Base-by-base conservation (phyloP, 2,797 vertebrate species). In the Alosa sapidissima region DNA sequence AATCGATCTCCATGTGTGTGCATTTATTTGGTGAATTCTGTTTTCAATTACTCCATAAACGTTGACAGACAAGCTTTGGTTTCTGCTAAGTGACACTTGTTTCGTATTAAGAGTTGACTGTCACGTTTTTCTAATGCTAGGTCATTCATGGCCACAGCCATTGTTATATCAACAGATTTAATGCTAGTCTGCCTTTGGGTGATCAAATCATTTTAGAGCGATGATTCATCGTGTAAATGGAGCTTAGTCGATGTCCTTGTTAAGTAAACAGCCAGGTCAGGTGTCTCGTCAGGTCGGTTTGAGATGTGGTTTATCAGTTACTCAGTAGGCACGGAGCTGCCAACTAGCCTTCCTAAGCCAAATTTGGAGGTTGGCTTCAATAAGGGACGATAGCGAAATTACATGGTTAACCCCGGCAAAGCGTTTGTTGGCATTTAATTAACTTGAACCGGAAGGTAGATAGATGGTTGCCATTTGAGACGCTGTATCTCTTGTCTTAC, bases 381-480 rank as follows among this genome's bases (percentile, higher is more conserved):
- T 14, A 21, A 45, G 72, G 7, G 72, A 8, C 41, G 5, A 45
- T 47, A 10, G 41, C 36, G 21, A 21, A 41, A 58, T 14, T 41
- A 45, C 33, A 13, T 72, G 33, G 3, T 62, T 7, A 62, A 24
- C 8, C n/a, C 21, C 8, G 58, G n/a, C 58, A 9, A n/a, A 5
- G 58, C 58, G 9, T 21, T 3, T 72, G 65, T 41, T 72, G 72
- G 41, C 72, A 47, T 47, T 47, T 78, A 47, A 78, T 78, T 78
- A 78, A 36, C 33, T 5, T 4, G 41, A 45, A 19, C 36, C 19
- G 41, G 36, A 78, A 78, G 45, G 14, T 16, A 78, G 72, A 19
- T 36, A 72, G 65, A 72, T 72, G 19, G 14, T 19, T 78, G 72
- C 41, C 47, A 78, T 78, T 45, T 78, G 72, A 78, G 72, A 45